These are phyloP conservation scores for Rhodeus uyekii DNA, from an alignment of 2,797 vertebrate species.

Conservation along the genomic window DNA sequence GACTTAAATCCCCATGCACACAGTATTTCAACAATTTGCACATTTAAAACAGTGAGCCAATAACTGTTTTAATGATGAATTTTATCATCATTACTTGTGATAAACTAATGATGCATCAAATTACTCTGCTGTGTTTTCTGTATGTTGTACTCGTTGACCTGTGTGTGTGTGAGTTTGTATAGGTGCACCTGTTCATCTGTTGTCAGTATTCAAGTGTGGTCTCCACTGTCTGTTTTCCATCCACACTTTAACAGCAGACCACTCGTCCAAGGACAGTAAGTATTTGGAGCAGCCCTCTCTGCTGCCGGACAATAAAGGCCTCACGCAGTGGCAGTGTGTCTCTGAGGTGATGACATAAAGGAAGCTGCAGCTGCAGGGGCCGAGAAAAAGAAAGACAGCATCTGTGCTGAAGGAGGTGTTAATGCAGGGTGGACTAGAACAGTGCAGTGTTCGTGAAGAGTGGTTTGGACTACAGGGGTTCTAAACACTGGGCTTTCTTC, in stretches of 20 bases:
- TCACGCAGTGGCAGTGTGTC: constrained; percentile 35
- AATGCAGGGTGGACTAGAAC: constrained; percentile 14
- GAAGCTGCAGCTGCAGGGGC: constrained; percentile 42
- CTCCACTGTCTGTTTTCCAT: constrained; percentile 28
- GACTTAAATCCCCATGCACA: not conserved
- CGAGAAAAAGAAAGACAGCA: not conserved
- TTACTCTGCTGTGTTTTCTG: not conserved
- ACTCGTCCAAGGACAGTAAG: constrained; percentile 3
- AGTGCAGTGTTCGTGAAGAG: constrained; percentile 19
- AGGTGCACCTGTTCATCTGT: constrained; percentile 19
- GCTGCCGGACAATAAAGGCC: constrained; percentile 38
- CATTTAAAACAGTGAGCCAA: not conserved
- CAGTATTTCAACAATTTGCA: not conserved
- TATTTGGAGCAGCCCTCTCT: constrained; percentile 26
- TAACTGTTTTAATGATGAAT: too few species aligned
- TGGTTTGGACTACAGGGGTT: constrained; percentile 16
- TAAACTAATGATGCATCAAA: not conserved
- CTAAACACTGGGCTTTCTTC: constrained; percentile 41
- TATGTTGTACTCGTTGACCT: not conserved
- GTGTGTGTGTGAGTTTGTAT: not conserved
- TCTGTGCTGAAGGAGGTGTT: constrained; percentile 42
- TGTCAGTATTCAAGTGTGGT: constrained; percentile 15
- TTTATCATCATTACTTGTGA: not conserved
- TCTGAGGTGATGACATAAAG: constrained; percentile 44
- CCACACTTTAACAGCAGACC: constrained; percentile 32